Conservation (phyloP, 2,113 vertebrate genomes). For the Pluvianellus socialis region DNA sequence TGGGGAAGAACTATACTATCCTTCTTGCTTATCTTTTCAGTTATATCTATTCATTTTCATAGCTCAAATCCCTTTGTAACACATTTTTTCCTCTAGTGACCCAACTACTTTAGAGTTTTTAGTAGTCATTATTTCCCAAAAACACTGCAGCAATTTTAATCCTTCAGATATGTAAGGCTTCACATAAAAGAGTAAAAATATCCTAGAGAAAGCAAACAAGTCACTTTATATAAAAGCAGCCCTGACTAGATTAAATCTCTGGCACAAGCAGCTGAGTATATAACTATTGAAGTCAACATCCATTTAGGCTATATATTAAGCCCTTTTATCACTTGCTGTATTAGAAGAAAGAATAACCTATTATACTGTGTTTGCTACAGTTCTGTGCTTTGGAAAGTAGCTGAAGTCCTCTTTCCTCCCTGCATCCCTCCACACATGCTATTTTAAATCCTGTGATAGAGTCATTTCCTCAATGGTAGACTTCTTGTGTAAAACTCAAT, state of each 20-base stretch:
- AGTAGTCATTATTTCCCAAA: not conserved
- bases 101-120: not conserved
- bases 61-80: not conserved
- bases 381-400: not conserved
- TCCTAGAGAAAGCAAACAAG: not conserved
- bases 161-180: not conserved
- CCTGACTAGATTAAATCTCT: not conserved
- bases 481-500: not conserved
- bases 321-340: not conserved
- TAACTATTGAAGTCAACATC: conserved; percentile 4
- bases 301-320: not conserved
- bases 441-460: not conserved
- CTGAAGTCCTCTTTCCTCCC: not conserved
- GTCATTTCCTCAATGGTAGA: not conserved
- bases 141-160: not conserved
- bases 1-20: not conserved
- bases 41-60: not conserved
- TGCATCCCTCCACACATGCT: not conserved
- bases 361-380: not conserved
- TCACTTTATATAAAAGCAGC: not conserved
- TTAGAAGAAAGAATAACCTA: not conserved
- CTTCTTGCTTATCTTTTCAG: not conserved
- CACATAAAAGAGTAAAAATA: not conserved
- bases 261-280: not conserved
- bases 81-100: not conserved